A percentile compares a stretch with the other conserved stretches of the same genome.
Evolutionary conservation across 2,113 vertebrate genomes (phyloP).

Genomic region (Antechinus stuartii): DNA sequence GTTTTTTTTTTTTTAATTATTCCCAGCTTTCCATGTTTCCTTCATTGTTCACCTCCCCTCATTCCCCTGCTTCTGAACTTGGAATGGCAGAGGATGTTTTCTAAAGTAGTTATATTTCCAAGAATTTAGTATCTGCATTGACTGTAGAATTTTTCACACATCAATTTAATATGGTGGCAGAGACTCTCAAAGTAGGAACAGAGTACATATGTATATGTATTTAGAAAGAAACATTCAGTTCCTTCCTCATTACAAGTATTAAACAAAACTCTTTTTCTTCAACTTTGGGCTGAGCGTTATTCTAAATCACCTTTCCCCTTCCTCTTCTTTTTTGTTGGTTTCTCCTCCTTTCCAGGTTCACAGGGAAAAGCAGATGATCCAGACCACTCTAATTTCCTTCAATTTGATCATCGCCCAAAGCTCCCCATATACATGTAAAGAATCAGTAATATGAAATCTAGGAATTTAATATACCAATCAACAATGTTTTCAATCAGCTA

Average conservation of each 20-base stretch:
- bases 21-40: not conserved
- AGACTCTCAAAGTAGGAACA: constrained; percentile 21
- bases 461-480: constrained; percentile 54
- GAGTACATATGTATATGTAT: not conserved
- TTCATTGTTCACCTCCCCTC: no score
- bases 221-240: not conserved
- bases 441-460: constrained; percentile 6
- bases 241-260: not conserved
- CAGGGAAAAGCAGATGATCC: constrained; percentile 27
- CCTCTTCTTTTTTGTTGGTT: constrained; percentile 3
- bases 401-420: constrained; percentile 45
- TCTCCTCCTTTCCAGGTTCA: constrained; percentile 31
- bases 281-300: not conserved
- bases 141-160: constrained; percentile 24
- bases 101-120: constrained; percentile 12
- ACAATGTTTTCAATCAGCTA: constrained; percentile 21
- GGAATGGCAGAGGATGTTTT: not conserved
- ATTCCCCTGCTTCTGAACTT: not conserved
- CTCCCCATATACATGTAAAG: constrained; percentile 32
- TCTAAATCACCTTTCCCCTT: constrained; percentile 23
- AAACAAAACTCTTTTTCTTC: not conserved
- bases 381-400: not conserved
- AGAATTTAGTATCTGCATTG: constrained; percentile 24
- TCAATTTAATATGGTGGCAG: constrained; percentile 40
- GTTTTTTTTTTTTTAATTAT: not conserved